Conservation (phyloP, 2,888 invertebrate species). For the Nemoura dubitans region DNA sequence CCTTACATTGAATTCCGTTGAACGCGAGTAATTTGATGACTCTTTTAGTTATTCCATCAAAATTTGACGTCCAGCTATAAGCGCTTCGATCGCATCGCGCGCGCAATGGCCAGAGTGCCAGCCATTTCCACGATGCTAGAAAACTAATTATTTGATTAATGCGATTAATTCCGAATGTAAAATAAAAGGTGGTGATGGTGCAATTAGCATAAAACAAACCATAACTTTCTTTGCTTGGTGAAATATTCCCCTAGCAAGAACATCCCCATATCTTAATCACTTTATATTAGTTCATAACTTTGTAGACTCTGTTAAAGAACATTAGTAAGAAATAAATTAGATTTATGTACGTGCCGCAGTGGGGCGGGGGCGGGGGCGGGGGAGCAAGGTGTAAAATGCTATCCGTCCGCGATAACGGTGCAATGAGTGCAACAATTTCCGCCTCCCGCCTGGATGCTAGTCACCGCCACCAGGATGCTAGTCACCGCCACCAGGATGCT, state of each 20-base stretch:
- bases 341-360: slow-evolving; percentile 43
- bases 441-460: too few species aligned
- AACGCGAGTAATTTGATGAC: too few species aligned
- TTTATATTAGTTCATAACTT: slow-evolving; percentile 12
- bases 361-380: background rate
- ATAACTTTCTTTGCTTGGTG: background rate
- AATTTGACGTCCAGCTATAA: too few species aligned
- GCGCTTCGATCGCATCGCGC: too few species aligned
- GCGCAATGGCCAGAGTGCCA: too few species aligned
- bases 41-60: too few species aligned
- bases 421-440: slow-evolving; percentile 14
- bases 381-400: slow-evolving; percentile 1
- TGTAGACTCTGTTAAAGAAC: slow-evolving; percentile 10
- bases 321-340: slow-evolving; percentile 45
- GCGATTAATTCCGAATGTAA: background rate
- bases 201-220: background rate
- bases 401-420: background rate
- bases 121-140: too few species aligned
- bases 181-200: background rate
- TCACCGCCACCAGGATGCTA: too few species aligned
- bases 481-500: too few species aligned
- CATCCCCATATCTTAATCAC: slow-evolving; percentile 12
- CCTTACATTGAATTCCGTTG: too few species aligned
- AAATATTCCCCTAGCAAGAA: background rate
- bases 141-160: background rate